phyloP scores from a whole-genome alignment of 2,888 invertebrate species.

The Frankliniella fusca region DNA sequence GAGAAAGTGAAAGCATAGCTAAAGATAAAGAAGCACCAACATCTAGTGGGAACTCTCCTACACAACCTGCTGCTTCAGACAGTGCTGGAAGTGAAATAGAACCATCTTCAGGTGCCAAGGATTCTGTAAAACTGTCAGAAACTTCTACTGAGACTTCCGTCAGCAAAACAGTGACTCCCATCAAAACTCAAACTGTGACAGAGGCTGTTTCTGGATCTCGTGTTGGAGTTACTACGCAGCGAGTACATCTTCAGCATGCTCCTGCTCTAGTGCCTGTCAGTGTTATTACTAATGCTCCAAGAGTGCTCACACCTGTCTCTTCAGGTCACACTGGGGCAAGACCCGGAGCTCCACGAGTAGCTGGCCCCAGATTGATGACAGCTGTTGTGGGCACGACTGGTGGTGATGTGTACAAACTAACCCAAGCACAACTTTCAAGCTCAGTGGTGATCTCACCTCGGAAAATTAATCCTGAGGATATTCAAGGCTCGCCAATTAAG shows the following conservation, averaged over 20 bases:
- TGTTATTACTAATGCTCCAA: background rate
- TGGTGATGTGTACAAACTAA: background rate
- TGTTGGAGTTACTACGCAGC: background rate
- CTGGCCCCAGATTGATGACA: background rate
- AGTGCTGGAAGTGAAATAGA: too few relatives aligned
- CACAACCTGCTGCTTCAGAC: too few relatives aligned
- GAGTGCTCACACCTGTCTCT: background rate
- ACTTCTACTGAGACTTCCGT: background rate
- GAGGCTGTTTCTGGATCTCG: background rate
- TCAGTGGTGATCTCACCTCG: background rate
- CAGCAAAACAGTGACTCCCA: background rate
- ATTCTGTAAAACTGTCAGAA: background rate
- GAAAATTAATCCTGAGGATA: background rate
- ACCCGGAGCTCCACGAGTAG: background rate
- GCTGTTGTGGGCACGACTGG: background rate
- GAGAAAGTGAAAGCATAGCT: too few relatives aligned
- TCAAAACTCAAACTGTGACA: background rate
- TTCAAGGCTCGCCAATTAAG: background rate
- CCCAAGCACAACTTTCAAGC: background rate
- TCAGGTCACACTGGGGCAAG: background rate
- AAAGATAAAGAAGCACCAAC: too few relatives aligned
- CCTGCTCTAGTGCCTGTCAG: background rate
- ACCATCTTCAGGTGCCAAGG: background rate
- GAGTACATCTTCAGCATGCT: background rate
- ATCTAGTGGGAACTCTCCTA: too few relatives aligned